Evolutionary conservation across 92 coral and sea anemone genomes (phyloP), one percentile per base, ranked within the genome.

Genomic region (Heliopora coerulea): DNA sequence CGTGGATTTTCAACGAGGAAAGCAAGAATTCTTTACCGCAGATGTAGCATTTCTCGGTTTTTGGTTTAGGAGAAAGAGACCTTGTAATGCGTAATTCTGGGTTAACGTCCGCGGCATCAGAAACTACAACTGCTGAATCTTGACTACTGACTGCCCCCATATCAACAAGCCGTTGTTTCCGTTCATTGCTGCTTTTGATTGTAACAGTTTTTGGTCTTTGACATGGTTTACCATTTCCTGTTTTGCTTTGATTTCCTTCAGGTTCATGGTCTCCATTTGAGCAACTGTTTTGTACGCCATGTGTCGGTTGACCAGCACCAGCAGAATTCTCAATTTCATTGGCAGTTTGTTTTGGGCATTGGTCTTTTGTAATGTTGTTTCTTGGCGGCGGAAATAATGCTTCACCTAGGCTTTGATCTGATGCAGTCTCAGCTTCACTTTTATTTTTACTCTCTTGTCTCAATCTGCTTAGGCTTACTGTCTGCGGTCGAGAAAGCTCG

Each of bases 1-100:
- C 98, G 46, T 93, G 98, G 63, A 93, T 88, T 82, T 90, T 88
- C 30, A 93, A 59, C 11, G 98, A 93, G 49, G 88, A 85, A 2
- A 91, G 84, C 64, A 96, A 90, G 85, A 82, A 93, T 73, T 90
- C 98, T 73, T 91, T 86, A 57, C 96, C 96, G 72, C 98, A 93
- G 31, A 93, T 90, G 56, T 93, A 93, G 62, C 98, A 93, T 23
- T 90, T 90, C 39, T 80, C 81, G 62, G 91, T 54, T 48, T 87
- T 91, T 2, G 96, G 96, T 49, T 93, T 85, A 40, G 86, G 88
- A 18, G 93, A 70, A 29, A 54, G 27, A 17, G 30, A 3, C 3
- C 30, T 23, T 14, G 14, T 56, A 8, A 17, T 23, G 14, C 3
- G 61, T 3, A 3, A 3, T 28, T 14, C 9, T 23, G 3, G 28